Evolutionary conservation across 2,888 invertebrate genomes (phyloP).

Genomic region (Metalampra italica): DNA sequence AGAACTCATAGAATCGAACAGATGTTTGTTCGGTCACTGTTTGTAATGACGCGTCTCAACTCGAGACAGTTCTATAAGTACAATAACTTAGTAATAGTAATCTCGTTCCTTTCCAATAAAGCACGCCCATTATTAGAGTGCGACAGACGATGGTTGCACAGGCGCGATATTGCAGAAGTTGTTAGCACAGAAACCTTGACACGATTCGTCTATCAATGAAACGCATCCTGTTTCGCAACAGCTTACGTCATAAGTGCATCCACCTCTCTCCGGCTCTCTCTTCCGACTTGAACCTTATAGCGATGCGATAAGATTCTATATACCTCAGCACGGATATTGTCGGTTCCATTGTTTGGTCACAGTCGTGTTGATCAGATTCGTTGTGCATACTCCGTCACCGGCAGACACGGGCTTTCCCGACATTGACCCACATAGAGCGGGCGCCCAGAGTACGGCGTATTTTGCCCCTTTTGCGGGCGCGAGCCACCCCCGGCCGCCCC

Average conservation of each 20-base stretch:
- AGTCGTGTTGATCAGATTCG: slow-evolving; percentile 77
- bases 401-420: slow-evolving; percentile 80
- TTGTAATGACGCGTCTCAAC: too few species aligned
- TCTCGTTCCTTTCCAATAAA: neutral
- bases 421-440: slow-evolving; percentile 80
- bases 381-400: slow-evolving; percentile 78
- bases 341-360: slow-evolving; percentile 65
- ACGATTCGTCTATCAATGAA: slow-evolving; percentile 15
- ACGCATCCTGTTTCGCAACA: slow-evolving; percentile 16
- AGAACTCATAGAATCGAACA: too few species aligned
- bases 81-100: too few species aligned
- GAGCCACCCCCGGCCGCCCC: slow-evolving; percentile 73
- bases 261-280: neutral
- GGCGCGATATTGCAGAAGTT: neutral
- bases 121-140: too few species aligned
- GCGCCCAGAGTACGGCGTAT: slow-evolving; percentile 79
- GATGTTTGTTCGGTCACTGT: too few species aligned
- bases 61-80: too few species aligned
- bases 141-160: too few species aligned
- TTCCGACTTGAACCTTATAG: slow-evolving; percentile 42
- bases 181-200: slow-evolving; percentile 7
- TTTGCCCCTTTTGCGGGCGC: slow-evolving; percentile 80
- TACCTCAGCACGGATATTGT: slow-evolving; percentile 34
- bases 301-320: slow-evolving; percentile 35
- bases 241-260: slow-evolving; percentile 15